These are phyloP conservation scores for Myripristis murdjan DNA, from an alignment of 2,797 vertebrate genomes.

Conservation along the genomic window DNA sequence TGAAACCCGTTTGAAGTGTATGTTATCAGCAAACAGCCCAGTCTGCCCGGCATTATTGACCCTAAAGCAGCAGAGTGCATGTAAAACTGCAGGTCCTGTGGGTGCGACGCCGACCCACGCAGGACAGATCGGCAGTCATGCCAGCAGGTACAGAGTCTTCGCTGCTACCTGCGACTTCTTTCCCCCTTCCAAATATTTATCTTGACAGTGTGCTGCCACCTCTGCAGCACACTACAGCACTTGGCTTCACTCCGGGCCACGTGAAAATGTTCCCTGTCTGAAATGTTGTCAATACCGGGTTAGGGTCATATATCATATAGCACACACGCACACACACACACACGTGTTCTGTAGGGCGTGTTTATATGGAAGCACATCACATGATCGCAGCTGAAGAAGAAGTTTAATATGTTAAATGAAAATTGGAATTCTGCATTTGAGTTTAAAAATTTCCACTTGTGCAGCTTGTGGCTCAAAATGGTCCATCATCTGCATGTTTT, in stretches of 20 bases:
- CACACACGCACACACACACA: too few relatives aligned
- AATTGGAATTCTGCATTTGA: too few relatives aligned
- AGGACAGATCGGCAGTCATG: constrained; percentile 21
- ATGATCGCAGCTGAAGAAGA: too few relatives aligned
- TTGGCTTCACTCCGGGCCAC: neutral
- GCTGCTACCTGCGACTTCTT: constrained; percentile 49
- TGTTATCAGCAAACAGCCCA: constrained; percentile 33
- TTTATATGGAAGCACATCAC: neutral
- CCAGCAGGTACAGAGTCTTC: constrained; percentile 47
- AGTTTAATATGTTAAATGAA: too few relatives aligned
- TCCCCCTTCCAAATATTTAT: constrained; percentile 70
- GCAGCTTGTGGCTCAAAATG: too few relatives aligned
- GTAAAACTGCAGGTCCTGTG: constrained; percentile 28
- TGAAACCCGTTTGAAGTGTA: too few relatives aligned
- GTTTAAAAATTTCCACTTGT: too few relatives aligned
- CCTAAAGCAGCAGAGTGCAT: constrained; percentile 3
- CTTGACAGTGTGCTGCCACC: constrained; percentile 67
- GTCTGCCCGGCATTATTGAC: constrained; percentile 19
- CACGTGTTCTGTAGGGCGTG: neutral
- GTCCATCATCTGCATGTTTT: too few relatives aligned
- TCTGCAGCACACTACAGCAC: constrained; percentile 17
- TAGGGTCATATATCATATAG: too few relatives aligned
- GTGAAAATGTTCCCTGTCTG: constrained; percentile 58
- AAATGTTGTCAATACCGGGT: constrained; percentile 40
- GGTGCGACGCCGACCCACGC: neutral